A percentile compares a stretch with the other conserved stretches of the same genome.
phyloP scores from a whole-genome alignment of 2,797 vertebrate species.

The Sphenodon punctatus region DNA sequence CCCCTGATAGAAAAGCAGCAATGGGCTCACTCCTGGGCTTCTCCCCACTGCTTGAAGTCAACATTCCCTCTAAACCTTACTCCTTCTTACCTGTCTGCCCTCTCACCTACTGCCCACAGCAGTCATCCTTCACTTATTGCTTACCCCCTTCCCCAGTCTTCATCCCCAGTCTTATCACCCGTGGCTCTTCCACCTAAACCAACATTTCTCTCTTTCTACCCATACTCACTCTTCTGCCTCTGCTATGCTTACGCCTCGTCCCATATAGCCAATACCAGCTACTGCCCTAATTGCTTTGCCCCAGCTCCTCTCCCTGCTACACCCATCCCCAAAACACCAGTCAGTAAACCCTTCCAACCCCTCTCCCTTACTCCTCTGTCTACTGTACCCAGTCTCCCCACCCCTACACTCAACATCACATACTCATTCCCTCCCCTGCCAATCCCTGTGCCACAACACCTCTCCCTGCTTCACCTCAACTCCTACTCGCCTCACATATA shows the following conservation, averaged over 20 bases:
- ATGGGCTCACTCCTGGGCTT: not conserved
- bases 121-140: too few species aligned
- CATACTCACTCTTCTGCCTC: too few species aligned
- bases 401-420: too few species aligned
- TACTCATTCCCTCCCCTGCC: not conserved
- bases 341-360: not conserved
- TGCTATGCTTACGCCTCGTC: not conserved
- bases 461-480: not conserved
- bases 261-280: not conserved
- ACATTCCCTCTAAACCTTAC: not conserved
- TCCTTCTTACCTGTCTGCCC: too few species aligned
- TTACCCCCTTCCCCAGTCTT: too few species aligned
- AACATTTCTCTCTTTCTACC: too few species aligned
- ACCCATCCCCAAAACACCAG: not conserved
- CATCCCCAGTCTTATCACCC: too few species aligned
- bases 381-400: too few species aligned
- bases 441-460: not conserved
- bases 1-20: not conserved
- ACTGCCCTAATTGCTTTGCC: not conserved
- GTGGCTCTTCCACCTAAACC: too few species aligned
- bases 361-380: not conserved
- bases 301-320: not conserved
- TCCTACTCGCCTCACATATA: too few species aligned
- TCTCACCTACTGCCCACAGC: not conserved
- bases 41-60: not conserved